Evolutionary conservation across 2,797 vertebrate genomes (phyloP), one percentile per base, ranked within the genome.

Genomic region (Adelosebastes latens): DNA sequence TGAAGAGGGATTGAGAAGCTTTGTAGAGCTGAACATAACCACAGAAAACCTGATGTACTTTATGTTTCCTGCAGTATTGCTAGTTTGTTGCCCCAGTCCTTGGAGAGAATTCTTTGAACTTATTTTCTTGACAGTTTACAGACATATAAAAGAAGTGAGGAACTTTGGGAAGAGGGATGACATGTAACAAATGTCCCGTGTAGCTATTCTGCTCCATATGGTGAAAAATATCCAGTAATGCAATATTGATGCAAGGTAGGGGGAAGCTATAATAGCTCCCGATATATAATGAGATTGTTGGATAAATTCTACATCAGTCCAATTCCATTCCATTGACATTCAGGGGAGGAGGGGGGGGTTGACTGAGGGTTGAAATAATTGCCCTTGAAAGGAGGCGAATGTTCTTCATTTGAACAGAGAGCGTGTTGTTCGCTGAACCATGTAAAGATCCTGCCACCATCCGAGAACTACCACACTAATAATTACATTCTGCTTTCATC

Each of bases 401-500:
- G 90, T 92, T 94, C 84, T 91, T 89, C 82, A 90, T 91, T 92
- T 75, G 71, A 88, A 82, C 81, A 36, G 88, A 84, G 83, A 84
- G 81, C 31, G 72, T 81, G 77, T 78, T 92, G 90, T 90, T 93
- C 81, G 32, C 87, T 92, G 92, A 94, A 94, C 91, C 92, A 77
- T 93, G 90, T 90, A 90, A 92, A 94, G 93, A 95, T 94, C 86
- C 86, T 77, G 88, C 88, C 89, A 87, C 88, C 88, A 52, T 70
- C 85, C 82, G 34, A 74, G 84, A 88, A 87, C 64, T 80, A 79
- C 80, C 82, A 87, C 89, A 93, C 90, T 94, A 93, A 95, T 96
- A 95, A 95, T 95, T 95, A 93, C 90, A 91, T 94, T 95, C 86
- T 81, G 82, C 87, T 92, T 95, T 93, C 92, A 93, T 94, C 92